Evolutionary conservation across 2,888 invertebrate species (phyloP).

Genomic region (Stenodera caucasica): DNA sequence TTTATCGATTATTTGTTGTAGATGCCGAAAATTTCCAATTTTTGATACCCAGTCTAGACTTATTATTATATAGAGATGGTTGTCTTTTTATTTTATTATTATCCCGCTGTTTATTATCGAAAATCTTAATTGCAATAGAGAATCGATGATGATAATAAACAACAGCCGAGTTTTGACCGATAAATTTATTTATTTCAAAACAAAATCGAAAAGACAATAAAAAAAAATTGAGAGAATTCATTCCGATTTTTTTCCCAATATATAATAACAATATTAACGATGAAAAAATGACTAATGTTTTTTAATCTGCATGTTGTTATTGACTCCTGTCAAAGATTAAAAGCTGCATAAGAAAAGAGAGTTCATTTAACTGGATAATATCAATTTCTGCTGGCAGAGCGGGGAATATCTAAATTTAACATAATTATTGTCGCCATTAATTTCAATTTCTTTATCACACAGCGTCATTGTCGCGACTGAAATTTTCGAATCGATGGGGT

Average conservation of each 20-base stretch:
- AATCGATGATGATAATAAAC: neutral
- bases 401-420: slow-evolving; percentile 48
- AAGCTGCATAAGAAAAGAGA: slow-evolving; percentile 32
- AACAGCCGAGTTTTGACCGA: slow-evolving; percentile 49
- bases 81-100: too few relatives aligned
- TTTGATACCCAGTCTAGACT: too few relatives aligned
- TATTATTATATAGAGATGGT: too few relatives aligned
- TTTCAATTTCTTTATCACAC: too few relatives aligned
- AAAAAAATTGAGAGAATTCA: neutral
- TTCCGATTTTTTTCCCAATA: neutral
- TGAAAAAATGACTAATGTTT: slow-evolving; percentile 36
- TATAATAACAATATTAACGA: neutral
- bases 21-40: too few relatives aligned
- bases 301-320: slow-evolving; percentile 44
- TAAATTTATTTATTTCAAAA: slow-evolving; percentile 51
- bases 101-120: neutral
- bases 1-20: neutral
- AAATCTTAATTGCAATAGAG: neutral
- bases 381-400: slow-evolving; percentile 6
- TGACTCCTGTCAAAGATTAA: slow-evolving; percentile 52
- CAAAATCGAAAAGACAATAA: slow-evolving; percentile 33
- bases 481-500: too few relatives aligned
- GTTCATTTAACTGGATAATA: slow-evolving; percentile 48
- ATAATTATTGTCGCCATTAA: slow-evolving; percentile 33
- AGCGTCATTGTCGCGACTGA: too few relatives aligned